Percentiles rank a stretch among this genome's conserved stretches.
phyloP scores from a whole-genome alignment of 2,888 invertebrate genomes.

The Scotopteryx bipunctaria region DNA sequence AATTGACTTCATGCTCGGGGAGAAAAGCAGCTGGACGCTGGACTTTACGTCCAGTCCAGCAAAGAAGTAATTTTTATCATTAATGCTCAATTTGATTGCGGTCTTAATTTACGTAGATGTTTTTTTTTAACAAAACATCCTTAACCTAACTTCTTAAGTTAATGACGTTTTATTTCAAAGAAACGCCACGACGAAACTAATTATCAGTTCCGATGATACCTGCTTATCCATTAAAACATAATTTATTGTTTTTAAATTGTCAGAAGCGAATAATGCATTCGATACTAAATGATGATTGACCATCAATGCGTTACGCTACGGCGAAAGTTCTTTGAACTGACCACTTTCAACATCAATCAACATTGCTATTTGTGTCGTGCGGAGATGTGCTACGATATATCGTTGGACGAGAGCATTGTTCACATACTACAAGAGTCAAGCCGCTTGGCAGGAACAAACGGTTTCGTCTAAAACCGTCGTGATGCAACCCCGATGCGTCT shows the following conservation, averaged over 20 bases:
- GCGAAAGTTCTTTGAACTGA: conserved; percentile 61
- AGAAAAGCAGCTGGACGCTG: too few relatives aligned
- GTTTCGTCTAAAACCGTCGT: conserved; percentile 68
- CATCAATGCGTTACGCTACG: conserved; percentile 38
- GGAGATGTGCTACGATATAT: conserved; percentile 41
- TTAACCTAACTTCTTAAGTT: too few relatives aligned
- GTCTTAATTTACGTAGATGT: too few relatives aligned
- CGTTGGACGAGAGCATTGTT: conserved; percentile 68
- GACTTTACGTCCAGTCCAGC: too few relatives aligned
- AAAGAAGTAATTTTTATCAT: too few relatives aligned
- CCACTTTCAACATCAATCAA: conserved; percentile 54
- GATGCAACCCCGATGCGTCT: conserved; percentile 64
- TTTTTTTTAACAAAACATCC: too few relatives aligned
- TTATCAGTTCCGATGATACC: too few relatives aligned
- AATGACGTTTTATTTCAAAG: too few relatives aligned
- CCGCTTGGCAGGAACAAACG: conserved; percentile 68
- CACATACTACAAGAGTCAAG: conserved; percentile 75
- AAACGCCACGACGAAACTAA: too few relatives aligned
- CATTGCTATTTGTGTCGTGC: conserved; percentile 64
- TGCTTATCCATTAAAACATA: background rate
- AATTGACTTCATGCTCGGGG: too few relatives aligned
- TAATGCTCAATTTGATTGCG: too few relatives aligned
- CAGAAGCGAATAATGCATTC: too few relatives aligned
- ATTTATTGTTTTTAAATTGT: conserved; percentile 27
- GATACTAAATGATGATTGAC: conserved; percentile 36